These are phyloP conservation scores for Haemorhous mexicanus DNA, from an alignment of 2,113 vertebrate species.

Conservation along the genomic window DNA sequence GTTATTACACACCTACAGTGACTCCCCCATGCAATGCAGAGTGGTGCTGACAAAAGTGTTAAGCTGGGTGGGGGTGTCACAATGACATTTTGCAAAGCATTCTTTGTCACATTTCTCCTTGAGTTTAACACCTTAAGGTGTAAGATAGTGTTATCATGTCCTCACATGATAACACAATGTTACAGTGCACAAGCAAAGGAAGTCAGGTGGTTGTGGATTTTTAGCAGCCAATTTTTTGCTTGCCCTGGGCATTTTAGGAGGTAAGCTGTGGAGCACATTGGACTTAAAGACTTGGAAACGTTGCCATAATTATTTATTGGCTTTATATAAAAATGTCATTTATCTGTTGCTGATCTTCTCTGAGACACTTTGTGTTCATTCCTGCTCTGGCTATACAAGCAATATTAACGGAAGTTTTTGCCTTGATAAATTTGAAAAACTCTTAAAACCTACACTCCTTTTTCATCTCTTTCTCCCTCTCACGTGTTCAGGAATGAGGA, in stretches of 20 bases:
- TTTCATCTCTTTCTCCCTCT: not conserved
- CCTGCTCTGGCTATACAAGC: not conserved
- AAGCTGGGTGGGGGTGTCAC: not conserved
- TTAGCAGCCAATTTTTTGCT: not conserved
- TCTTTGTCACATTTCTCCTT: not conserved
- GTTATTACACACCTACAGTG: not conserved
- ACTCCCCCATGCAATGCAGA: not conserved
- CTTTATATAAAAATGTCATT: not conserved
- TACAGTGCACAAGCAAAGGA: not conserved
- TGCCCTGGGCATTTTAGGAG: not conserved
- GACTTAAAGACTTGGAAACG: not conserved
- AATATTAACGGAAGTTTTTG: not conserved
- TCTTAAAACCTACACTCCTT: not conserved
- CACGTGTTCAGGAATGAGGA: not conserved
- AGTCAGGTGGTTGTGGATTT: not conserved
- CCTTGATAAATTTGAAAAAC: not conserved
- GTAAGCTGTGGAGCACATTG: not conserved
- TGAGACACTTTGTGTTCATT: not conserved
- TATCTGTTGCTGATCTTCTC: not conserved
- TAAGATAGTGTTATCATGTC: not conserved
- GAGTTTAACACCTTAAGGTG: not conserved
- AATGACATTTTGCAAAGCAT: not conserved
- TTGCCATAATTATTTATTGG: not conserved
- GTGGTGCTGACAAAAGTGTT: not conserved
- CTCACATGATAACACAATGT: not conserved